Base-by-base conservation (phyloP, 1,140 invertebrate genomes). In the Argopecten irradians region DNA sequence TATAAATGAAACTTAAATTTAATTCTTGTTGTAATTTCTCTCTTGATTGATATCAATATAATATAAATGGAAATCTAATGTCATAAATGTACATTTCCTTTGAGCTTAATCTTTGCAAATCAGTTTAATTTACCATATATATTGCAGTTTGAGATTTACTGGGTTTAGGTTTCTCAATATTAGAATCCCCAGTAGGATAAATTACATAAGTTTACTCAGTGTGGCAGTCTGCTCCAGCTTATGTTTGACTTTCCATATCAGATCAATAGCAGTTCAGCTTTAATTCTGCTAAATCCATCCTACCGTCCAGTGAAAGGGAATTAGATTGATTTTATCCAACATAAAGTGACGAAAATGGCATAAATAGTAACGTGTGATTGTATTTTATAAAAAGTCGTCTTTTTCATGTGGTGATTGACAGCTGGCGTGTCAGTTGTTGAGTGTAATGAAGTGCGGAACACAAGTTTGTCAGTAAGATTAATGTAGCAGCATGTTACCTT, bases 321-420 rank as follows among this genome's bases (percentile, higher is more conserved):
- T 28, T 2, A n/a, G 28, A 71, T 71, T 71, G 55, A 71, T 71
- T 71, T 71, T 71, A 28, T 7, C 55, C 28, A 28, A 71, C 16
- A n/a, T 71, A 71, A 71, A 71, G 55, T 71, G 22, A 71, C 55
- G n/a, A 71, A 28, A 22, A 28, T 71, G 55, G 55, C 55, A 28
- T n/a, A 71, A 71, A 71, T 71, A 71, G 55, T 28, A 71, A 28
- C 43, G 43, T 46, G 43, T 46, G 55, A 71, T 28, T 71, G 1
- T 71, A 28, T 71, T 71, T 71, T 71, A 71, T 71, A 28, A 71
- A 39, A 71, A 71, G 55, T 71, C 2, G 16, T 71, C 55, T n/a
- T 28, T 71, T 71, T 71, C 22, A 71, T n/a, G 28, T 71, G 55
- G n/a, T 71, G 55, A 71, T 71, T 71, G 55, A 71, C 55, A 71